A percentile compares a stretch with the other conserved stretches of the same genome.
phyloP scores from a whole-genome alignment of 1,140 invertebrate species.

The Hermetia illucens region DNA sequence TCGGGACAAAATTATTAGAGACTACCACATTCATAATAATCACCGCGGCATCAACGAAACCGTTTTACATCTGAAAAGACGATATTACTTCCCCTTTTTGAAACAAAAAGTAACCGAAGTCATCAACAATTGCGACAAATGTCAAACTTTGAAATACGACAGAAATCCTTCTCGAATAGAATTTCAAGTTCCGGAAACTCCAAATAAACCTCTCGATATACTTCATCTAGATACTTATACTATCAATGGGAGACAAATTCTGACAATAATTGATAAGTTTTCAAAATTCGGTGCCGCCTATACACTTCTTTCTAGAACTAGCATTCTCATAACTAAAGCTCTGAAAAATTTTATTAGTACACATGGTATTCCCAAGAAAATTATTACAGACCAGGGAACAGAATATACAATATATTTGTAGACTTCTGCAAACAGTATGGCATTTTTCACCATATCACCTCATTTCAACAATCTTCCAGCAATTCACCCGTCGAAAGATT shows the following conservation, averaged over 20 bases:
- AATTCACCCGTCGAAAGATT: slow-evolving; percentile 11
- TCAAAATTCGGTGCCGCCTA: slow-evolving; percentile 15
- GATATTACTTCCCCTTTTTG: slow-evolving; percentile 28
- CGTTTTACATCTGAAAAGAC: slow-evolving; percentile 17
- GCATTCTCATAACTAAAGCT: slow-evolving; percentile 7
- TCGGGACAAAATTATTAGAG: slow-evolving; percentile 16
- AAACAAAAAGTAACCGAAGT: slow-evolving; percentile 11
- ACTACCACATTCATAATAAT: slow-evolving; percentile 21
- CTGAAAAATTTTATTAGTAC: slow-evolving; percentile 10
- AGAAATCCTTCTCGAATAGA: slow-evolving; percentile 13
- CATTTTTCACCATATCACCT: slow-evolving; percentile 10
- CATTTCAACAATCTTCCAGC: slow-evolving; percentile 7
- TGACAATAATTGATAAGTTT: slow-evolving; percentile 16
- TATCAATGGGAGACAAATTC: slow-evolving; percentile 9
- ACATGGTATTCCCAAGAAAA: slow-evolving; percentile 10
- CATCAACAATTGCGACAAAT: slow-evolving; percentile 15
- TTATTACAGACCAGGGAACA: slow-evolving; percentile 10
- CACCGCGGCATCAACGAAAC: slow-evolving; percentile 27
- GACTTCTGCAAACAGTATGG: slow-evolving; percentile 10
- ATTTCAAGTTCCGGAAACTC: slow-evolving; percentile 12
- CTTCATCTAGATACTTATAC: slow-evolving; percentile 15
- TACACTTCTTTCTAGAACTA: slow-evolving; percentile 7
- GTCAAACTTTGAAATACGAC: slow-evolving; percentile 15
- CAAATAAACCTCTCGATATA: slow-evolving; percentile 14
- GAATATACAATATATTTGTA: slow-evolving; percentile 11